Base-by-base conservation (phyloP, 1,140 invertebrate genomes). In the Apis laboriosa region DNA sequence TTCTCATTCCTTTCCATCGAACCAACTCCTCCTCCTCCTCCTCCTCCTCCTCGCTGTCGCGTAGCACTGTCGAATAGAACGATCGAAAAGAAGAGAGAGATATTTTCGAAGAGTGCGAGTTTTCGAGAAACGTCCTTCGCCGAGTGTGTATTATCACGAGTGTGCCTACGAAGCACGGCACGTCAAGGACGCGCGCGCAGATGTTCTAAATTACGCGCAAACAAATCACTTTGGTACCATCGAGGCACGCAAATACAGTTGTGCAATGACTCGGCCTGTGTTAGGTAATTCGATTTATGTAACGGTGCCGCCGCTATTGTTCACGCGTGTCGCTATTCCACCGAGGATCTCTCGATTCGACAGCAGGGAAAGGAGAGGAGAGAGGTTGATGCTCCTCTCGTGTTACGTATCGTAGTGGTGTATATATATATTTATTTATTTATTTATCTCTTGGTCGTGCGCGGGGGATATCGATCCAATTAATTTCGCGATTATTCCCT, bases 161-260 rank as follows among this genome's bases (percentile, higher is more conserved):
- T 43, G 71, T 71, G 80, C 58, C 72, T 73, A 79, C 86, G 72
- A 84, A 75, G 61, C 73, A 60, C 77, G 66, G 58, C 75, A 76
- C 68, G 61, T 73, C 87, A 89, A 88, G 88, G 85, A 76, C 87
- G 78, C 61, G 55, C 63, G 78, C 84, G 70, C 88, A 89, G 88
- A 89, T 89, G 88, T 89, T 88, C 88, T 89, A 89, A 89, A 89
- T 88, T 71, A 73, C 84, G 76, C 78, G 73, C 88, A 89, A 89
- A 89, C 88, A 89, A 86, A 89, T 88, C 88, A 88, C 87, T 89
- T 89, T 88, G 82, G 88, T 78, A 88, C 85, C 84, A 84, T 86
- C 80, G 84, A 84, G 64, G 72, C 80, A 73, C 67, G 88, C 87
- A 89, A 89, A 88, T 82, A 89, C 88, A 85, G 87, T 89, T 89